phyloP scores from a whole-genome alignment of 2,797 vertebrate genomes.

The Melanotaenia boesemani region DNA sequence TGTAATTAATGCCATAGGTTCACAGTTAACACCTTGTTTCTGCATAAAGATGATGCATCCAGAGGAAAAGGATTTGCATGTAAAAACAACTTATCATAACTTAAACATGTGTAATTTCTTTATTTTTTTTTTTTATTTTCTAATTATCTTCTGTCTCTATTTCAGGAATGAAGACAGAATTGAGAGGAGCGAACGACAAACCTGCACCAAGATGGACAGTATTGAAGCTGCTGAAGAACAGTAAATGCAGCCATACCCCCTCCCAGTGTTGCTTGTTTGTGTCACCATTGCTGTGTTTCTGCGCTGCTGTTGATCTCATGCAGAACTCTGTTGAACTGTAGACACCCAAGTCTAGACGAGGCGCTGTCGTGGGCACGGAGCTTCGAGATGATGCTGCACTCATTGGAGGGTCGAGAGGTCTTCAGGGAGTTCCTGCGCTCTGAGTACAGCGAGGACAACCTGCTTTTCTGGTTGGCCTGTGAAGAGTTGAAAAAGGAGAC shows the following conservation, averaged over 20 bases:
- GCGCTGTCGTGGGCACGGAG: slow-evolving; percentile 95
- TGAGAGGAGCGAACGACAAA: slow-evolving; percentile 88
- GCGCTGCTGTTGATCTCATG: not conserved
- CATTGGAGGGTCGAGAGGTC: slow-evolving; percentile 91
- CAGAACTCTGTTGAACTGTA: slow-evolving; percentile 25
- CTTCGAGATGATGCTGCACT: slow-evolving; percentile 98
- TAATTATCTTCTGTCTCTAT: slow-evolving; percentile 2
- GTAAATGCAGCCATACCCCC: slow-evolving; percentile 78
- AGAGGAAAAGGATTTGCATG: not conserved
- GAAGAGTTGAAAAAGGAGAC: slow-evolving; percentile 96
- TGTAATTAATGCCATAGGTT: not conserved
- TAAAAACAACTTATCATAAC: not conserved
- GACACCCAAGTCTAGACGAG: slow-evolving; percentile 91
- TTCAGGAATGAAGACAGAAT: slow-evolving; percentile 95
- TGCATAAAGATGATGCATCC: not conserved
- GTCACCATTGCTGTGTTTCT: not conserved
- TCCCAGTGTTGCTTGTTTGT: not conserved
- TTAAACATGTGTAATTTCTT: too few species aligned
- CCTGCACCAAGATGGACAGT: slow-evolving; percentile 94
- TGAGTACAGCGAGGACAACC: slow-evolving; percentile 98
- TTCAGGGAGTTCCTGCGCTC: slow-evolving; percentile 97
- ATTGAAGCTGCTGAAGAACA: slow-evolving; percentile 94
- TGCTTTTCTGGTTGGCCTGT: slow-evolving; percentile 98
- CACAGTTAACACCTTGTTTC: not conserved
- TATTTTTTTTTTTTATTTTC: too few species aligned